Evolutionary conservation across 2,113 vertebrate genomes (phyloP), one percentile per base, ranked within the genome.

Genomic region (Psettodes erumei): DNA sequence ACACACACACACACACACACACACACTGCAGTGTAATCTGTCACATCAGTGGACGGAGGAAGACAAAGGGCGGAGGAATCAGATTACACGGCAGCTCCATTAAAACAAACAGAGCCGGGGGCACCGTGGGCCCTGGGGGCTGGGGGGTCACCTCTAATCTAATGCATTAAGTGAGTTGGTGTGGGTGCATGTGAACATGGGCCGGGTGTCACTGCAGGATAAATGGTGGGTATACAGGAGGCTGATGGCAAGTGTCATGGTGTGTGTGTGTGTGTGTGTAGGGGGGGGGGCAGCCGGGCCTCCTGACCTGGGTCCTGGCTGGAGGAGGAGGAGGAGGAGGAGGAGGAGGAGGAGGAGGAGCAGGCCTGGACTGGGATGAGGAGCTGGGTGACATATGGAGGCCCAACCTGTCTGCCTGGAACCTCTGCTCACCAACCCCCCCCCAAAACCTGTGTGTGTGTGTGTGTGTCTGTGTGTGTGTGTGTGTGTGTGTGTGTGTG

Each of bases 91-190:
- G 66, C 87, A 35, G 76, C 70, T 71, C 90, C 94, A 95, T 95
- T 95, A 79, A 89, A 90, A 88, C 9, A 30, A 91, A 96, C 94
- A 93, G 88, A 51, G 70, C 91, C 86, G 1, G n/a, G n/a, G n/a
- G n/a, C n/a, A n/a, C n/a, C n/a, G n/a, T n/a, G n/a, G n/a, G n/a
- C n/a, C n/a, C n/a, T n/a, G n/a, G n/a, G n/a, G n/a, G n/a, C n/a
- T 68, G 37, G 40, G 69, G 53, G 68, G 82, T 86, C 81, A 71
- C n/a, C 25, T 28, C 77, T 80, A 61, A 88, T 82, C 72, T 43
- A 63, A 85, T 54, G 67, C 19, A 19, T 38, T 45, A 68, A 1
- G 30, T 16, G 60, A 51, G 76, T 23, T 48, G 59, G 63, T 48
- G 72, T 28, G 4, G 60, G 43, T 51, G 75, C 56, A 28, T 64